Conservation (phyloP, 2,888 invertebrate species). For the Synanthedon vespiformis region DNA sequence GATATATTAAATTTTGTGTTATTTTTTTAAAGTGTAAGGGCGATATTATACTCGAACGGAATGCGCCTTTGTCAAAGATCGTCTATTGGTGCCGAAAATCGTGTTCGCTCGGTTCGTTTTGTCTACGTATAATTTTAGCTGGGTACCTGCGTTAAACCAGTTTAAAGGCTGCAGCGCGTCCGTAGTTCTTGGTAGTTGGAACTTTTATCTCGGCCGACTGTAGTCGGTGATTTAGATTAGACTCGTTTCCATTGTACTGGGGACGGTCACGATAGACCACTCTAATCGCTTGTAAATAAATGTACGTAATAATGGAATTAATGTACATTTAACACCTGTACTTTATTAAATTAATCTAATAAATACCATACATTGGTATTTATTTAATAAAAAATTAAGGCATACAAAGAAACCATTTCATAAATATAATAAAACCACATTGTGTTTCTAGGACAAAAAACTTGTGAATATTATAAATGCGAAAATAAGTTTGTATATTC, state of each 20-base stretch:
- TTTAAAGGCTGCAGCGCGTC: conserved; percentile 37
- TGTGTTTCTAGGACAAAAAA: too few species aligned
- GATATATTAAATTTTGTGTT: too few species aligned
- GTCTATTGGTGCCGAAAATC: conserved; percentile 47
- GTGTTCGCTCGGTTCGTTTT: conserved; percentile 32
- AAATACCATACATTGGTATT: too few species aligned
- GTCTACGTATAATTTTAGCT: conserved; percentile 61
- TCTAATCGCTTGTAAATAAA: background rate
- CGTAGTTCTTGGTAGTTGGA: conserved; percentile 34
- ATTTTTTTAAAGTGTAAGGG: conserved; percentile 17
- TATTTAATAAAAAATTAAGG: too few species aligned
- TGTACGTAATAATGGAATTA: background rate
- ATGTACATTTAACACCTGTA: too few species aligned
- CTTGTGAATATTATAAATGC: too few species aligned
- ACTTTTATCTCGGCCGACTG: conserved; percentile 32
- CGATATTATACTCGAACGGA: conserved; percentile 41
- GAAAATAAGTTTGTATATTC: too few species aligned
- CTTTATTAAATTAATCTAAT: too few species aligned
- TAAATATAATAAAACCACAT: too few species aligned
- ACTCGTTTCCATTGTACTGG: conserved; percentile 10
- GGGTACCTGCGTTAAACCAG: conserved; percentile 62
- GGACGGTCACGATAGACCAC: background rate
- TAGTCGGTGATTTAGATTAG: conserved; percentile 25
- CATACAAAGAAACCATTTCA: too few species aligned
- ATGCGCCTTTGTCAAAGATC: conserved; percentile 51